Conservation (phyloP, 2,797 vertebrate species). For the Myoxocephalus aenaeus region DNA sequence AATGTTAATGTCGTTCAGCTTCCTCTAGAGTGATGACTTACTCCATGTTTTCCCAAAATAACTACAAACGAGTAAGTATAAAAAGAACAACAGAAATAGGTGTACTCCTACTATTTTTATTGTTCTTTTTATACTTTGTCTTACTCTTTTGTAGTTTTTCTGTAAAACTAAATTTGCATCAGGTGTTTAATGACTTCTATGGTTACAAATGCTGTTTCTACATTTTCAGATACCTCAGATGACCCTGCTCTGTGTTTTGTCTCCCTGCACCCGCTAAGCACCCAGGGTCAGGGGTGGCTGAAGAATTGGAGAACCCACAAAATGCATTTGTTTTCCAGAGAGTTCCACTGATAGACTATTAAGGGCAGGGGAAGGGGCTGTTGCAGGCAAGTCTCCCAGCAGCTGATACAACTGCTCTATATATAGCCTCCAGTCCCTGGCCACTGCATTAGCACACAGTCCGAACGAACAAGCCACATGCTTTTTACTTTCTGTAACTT, state of each 20-base stretch:
- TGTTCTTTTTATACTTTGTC: too few relatives aligned
- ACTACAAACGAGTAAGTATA: background rate
- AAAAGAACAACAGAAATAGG: background rate
- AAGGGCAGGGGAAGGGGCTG: conserved; percentile 56
- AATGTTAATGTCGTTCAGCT: background rate
- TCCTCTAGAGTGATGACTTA: background rate
- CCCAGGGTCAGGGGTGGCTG: background rate
- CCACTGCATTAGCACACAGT: conserved; percentile 31
- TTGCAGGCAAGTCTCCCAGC: conserved; percentile 50
- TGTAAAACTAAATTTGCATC: background rate
- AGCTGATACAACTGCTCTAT: conserved; percentile 85
- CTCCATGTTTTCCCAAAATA: background rate
- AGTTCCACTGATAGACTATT: conserved; percentile 70
- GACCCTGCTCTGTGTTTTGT: conserved; percentile 5
- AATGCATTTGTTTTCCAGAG: conserved; percentile 72
- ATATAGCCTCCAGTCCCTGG: conserved; percentile 72
- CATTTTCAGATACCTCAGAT: conserved; percentile 6
- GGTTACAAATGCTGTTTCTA: background rate
- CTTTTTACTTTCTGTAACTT: conserved; percentile 9
- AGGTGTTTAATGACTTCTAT: background rate
- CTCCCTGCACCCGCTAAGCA: conserved; percentile 20
- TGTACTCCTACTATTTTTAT: too few relatives aligned
- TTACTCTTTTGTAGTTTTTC: too few relatives aligned
- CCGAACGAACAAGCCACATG: conserved; percentile 19
- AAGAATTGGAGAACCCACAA: conserved; percentile 53